Evolutionary conservation across 2,888 invertebrate genomes (phyloP).

Genomic region (Cryptus armator): DNA sequence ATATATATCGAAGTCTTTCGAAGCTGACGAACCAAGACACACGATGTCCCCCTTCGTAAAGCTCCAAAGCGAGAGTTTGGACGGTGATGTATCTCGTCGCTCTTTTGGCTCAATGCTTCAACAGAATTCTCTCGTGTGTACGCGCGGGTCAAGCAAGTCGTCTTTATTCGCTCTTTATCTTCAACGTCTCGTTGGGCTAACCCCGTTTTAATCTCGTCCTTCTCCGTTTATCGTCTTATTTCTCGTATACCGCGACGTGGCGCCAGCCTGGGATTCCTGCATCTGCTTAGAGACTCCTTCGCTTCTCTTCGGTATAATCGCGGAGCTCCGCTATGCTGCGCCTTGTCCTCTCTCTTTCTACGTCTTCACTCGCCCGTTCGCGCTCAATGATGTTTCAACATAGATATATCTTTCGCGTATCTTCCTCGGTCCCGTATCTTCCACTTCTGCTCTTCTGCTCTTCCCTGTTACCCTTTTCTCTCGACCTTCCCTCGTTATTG

Average conservation of each 20-base stretch:
- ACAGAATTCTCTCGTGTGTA: conserved; percentile 32
- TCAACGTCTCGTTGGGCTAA: conserved; percentile 23
- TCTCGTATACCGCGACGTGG: conserved; percentile 76
- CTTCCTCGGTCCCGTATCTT: background rate
- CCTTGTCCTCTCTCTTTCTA: background rate
- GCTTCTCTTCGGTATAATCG: conserved; percentile 36
- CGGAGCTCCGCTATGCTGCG: background rate
- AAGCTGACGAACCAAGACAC: conserved; percentile 14
- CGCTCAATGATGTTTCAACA: conserved; percentile 11
- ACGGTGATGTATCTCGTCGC: background rate
- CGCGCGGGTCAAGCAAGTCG: conserved; percentile 50
- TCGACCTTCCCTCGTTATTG: background rate
- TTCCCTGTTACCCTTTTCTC: conserved; percentile 11
- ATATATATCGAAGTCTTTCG: conserved; percentile 27
- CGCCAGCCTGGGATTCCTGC: conserved; percentile 83
- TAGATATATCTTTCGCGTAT: conserved; percentile 7
- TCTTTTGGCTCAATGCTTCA: conserved; percentile 29
- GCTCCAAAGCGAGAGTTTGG: background rate
- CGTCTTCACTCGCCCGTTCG: conserved; percentile 18
- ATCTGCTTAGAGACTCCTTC: conserved; percentile 78
- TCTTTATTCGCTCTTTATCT: conserved; percentile 65
- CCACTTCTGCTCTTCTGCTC: background rate
- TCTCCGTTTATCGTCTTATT: conserved; percentile 70
- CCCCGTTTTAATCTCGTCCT: conserved; percentile 47
- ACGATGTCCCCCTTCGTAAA: background rate